phyloP scores from a whole-genome alignment of 2,797 vertebrate genomes.

The Periophthalmus magnuspinnatus region DNA sequence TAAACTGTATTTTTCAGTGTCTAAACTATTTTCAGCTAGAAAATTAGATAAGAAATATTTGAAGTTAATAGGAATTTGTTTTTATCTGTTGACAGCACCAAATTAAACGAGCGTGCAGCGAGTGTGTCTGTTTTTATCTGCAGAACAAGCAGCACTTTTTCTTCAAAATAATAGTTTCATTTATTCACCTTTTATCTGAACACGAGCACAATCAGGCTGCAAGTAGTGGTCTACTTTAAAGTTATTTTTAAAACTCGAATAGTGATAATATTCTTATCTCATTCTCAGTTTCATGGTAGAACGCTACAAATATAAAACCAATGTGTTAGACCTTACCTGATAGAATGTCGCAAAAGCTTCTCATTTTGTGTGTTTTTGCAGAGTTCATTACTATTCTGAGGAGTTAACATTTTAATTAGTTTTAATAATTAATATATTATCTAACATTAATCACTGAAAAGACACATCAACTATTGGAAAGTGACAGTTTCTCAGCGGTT shows the following conservation, averaged over 20 bases:
- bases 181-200: slow-evolving; percentile 6
- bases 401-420: neutral
- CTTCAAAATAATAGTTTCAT: neutral
- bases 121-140: slow-evolving; percentile 14
- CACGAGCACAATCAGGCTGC: slow-evolving; percentile 3
- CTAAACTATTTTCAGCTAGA: neutral
- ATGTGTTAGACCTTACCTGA: neutral
- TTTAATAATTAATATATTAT: neutral
- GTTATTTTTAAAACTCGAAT: neutral
- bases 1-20: neutral
- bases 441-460: too few species aligned
- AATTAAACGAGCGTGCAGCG: neutral
- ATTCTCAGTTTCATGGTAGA: neutral
- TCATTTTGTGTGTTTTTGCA: neutral
- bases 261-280: too few species aligned
- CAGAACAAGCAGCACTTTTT: neutral
- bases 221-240: neutral
- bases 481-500: too few species aligned
- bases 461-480: too few species aligned
- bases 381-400: too few species aligned
- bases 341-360: neutral
- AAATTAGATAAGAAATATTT: slow-evolving; percentile 9
- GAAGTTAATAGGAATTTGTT: slow-evolving; percentile 15
- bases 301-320: neutral
- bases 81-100: slow-evolving; percentile 12